Evolutionary conservation across 2,113 vertebrate genomes (phyloP).

Genomic region (Notothenia rossii): DNA sequence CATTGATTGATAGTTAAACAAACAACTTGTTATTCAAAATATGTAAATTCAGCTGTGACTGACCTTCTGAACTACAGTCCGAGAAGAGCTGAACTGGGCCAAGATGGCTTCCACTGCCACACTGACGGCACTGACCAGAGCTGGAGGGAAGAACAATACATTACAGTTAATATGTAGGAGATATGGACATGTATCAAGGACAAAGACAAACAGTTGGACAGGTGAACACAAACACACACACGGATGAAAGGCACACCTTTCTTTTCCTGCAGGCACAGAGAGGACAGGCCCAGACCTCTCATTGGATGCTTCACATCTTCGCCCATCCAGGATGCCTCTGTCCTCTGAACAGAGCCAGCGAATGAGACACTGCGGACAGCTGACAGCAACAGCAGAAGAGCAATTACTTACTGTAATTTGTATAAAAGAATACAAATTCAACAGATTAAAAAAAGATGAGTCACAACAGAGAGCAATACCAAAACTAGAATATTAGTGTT

Average conservation of each 20-base stretch:
- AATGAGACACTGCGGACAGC: constrained; percentile 88
- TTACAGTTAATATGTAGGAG: neutral
- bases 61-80: constrained; percentile 96
- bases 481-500: constrained; percentile 41
- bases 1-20: neutral
- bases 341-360: constrained; percentile 80
- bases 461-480: constrained; percentile 36
- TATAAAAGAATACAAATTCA: neutral
- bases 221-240: neutral
- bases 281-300: constrained; percentile 73
- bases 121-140: constrained; percentile 89
- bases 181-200: neutral
- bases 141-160: constrained; percentile 74
- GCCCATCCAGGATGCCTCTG: constrained; percentile 84
- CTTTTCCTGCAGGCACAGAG: constrained; percentile 86
- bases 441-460: constrained; percentile 20
- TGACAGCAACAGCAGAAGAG: constrained; percentile 68
- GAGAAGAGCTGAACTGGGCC: constrained; percentile 90
- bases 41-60: constrained; percentile 43
- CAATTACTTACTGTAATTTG: constrained; percentile 28
- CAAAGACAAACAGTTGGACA: neutral
- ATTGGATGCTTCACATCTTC: constrained; percentile 73
- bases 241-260: constrained; percentile 81
- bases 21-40: neutral
- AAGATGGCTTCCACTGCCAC: constrained; percentile 93